Base-by-base conservation (phyloP, 2,888 invertebrate species). In the Vesta saturnalis region DNA sequence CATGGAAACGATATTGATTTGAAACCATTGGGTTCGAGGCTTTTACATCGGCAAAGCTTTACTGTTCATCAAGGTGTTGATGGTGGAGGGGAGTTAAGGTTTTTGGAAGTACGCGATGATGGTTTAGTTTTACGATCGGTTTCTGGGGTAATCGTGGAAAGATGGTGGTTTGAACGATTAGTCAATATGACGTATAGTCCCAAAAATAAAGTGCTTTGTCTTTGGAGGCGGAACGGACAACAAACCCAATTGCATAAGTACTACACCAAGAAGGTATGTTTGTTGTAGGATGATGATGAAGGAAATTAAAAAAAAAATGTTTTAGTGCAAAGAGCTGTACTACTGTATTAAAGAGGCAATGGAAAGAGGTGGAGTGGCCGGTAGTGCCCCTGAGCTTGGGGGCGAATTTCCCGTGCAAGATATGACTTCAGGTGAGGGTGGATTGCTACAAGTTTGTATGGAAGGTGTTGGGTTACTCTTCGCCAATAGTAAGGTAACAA, bases 151-250 rank as follows among this genome's bases (percentile, higher is more conserved):
- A 95, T 96, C 84, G 90, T 94, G 47, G 95, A 96, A 79, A 88
- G 98, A 49, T 99, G 99, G 99, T 99, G 99, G 99, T 99, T 95
- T 85, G 99, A 99, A 83, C 88, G 98, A 62, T 87, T 99, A 61
- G 97, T 99, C 61, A 99, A 99, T 83, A 99, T 99, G 97, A 99
- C 99, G 0, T 99, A 97, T 84, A 97, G 98, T 76, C 99, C 99
- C 0, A 99, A 99, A 85, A 99, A 97, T 79, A 94, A 95, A 85
- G 94, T 99, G 8, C 87, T 99, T 72, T 99, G 99, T 85, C 89
- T 99, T 69, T 99, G 99, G 98, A 90, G 97, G 78, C 91, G 96
- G 77, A 95, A 94, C 81, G 97, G 95, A 1, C 95, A 95, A 1
- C 95, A 97, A 82, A 97, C 97, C 4, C 94, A 96, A 80, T 88